phyloP scores from a whole-genome alignment of 2,113 vertebrate genomes.

The Epinephelus moara region DNA sequence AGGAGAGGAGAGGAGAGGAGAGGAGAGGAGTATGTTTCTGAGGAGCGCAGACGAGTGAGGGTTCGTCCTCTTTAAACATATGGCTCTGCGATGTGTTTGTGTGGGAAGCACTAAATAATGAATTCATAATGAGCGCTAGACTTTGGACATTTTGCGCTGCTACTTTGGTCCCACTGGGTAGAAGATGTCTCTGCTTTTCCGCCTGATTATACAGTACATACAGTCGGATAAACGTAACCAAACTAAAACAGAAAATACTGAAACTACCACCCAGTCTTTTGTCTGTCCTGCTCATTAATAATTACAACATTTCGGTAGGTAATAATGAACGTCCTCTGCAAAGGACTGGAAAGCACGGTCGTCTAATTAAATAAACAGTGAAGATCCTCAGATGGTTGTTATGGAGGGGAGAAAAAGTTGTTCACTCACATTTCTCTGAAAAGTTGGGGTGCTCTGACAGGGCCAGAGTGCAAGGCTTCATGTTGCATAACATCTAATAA shows the following conservation, averaged over 20 bases:
- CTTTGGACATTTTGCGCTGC: constrained; percentile 45
- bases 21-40: constrained; percentile 30
- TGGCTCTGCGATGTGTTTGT: constrained; percentile 56
- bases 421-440: constrained; percentile 18
- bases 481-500: constrained; percentile 38
- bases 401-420: constrained; percentile 9
- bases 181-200: constrained; percentile 36
- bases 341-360: background rate
- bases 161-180: constrained; percentile 29
- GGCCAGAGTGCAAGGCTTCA: constrained; percentile 6
- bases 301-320: background rate
- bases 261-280: constrained; percentile 1
- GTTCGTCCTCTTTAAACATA: constrained; percentile 55
- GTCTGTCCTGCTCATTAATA: background rate
- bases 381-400: constrained; percentile 18
- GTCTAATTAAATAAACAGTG: constrained; percentile 24
- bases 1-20: background rate
- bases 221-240: background rate
- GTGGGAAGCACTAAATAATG: constrained; percentile 68
- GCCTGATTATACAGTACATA: constrained; percentile 7
- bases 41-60: constrained; percentile 28
- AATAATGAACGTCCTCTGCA: constrained; percentile 1
- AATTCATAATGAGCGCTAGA: constrained; percentile 59
- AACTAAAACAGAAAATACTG: background rate
- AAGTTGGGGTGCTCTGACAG: background rate